phyloP scores from a whole-genome alignment of 1,140 invertebrate genomes.

The Gryon sp. region DNA sequence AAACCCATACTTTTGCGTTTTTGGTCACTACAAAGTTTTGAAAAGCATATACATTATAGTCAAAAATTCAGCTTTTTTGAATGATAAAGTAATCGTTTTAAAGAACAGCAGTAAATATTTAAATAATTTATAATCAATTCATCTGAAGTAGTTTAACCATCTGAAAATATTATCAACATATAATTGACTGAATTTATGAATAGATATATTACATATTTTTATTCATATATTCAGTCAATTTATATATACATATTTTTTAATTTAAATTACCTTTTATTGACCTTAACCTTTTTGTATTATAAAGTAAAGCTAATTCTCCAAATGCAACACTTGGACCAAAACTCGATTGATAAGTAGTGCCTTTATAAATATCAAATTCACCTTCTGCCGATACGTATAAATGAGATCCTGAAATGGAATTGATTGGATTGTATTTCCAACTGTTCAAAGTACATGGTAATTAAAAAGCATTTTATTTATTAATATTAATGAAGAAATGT shows the following conservation, averaged over 20 bases:
- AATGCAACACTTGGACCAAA: conserved; percentile 94
- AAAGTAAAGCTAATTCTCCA: conserved; percentile 95
- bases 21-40: conserved; percentile 83
- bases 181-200: too few relatives aligned
- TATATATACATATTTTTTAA: neutral
- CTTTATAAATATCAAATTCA: conserved; percentile 90
- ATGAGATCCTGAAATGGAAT: conserved; percentile 83
- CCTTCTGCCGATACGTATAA: conserved; percentile 91
- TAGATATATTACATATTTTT: too few relatives aligned
- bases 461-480: too few relatives aligned
- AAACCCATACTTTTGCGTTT: conserved; percentile 91
- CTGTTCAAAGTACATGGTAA: too few relatives aligned
- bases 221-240: too few relatives aligned
- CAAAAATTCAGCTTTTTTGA: too few relatives aligned
- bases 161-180: too few relatives aligned
- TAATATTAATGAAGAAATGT: neutral
- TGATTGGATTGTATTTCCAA: too few relatives aligned
- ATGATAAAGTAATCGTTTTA: neutral
- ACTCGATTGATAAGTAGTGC: conserved; percentile 85
- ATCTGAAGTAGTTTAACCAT: too few relatives aligned
- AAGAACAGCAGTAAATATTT: too few relatives aligned
- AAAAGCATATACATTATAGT: too few relatives aligned
- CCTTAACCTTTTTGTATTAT: conserved; percentile 94
- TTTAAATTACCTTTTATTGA: conserved; percentile 86
- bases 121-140: too few relatives aligned